Conservation (phyloP, 2,113 vertebrate species). For the Danio rerio region GRCz12tu NC_133195.1:39352001-39352500, state of each 20-base stretch:
- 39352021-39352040: neutral
- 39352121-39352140: neutral
- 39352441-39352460: too few relatives aligned
- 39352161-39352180: neutral
- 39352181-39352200: neutral
- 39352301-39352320: neutral
- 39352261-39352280: neutral
- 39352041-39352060: constrained; percentile 18
- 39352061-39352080: constrained; percentile 22
- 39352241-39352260: neutral
- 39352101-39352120: neutral
- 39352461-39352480: too few relatives aligned
- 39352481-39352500: too few relatives aligned
- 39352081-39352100: neutral
- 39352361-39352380: too few relatives aligned
- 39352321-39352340: neutral
- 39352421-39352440: too few relatives aligned
- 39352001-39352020: neutral
- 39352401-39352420: too few relatives aligned
- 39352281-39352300: neutral
- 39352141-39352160: constrained; percentile 5
- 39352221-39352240: neutral
- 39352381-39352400: too few relatives aligned
- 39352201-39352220: neutral
- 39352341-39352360: neutral